Evolutionary conservation across 1,140 invertebrate species (phyloP).

Genomic region (Papilio xuthus): DNA sequence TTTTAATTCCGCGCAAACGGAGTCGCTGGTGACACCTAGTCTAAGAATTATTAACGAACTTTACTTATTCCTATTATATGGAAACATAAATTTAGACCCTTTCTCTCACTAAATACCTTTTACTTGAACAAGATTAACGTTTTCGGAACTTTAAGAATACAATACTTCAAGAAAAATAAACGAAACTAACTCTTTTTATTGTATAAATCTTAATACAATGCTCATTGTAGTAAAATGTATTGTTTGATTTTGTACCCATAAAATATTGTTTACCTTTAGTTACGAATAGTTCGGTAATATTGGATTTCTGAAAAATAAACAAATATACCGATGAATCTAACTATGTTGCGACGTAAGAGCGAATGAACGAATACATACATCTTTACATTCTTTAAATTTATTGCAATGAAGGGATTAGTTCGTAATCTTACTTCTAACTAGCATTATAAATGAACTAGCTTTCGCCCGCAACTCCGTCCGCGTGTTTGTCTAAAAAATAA

Average conservation of each 20-base stretch:
- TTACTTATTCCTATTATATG: neutral
- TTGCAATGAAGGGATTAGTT: neutral
- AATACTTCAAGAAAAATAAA: conserved; percentile 5
- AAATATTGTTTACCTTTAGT: conserved; percentile 25
- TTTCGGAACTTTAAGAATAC: neutral
- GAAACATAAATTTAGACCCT: neutral
- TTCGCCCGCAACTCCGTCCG: no score
- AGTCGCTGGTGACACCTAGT: no score
- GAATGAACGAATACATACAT: no score
- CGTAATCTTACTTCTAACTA: neutral
- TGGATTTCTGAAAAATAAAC: conserved; percentile 23
- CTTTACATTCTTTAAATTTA: no score
- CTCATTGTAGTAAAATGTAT: conserved; percentile 23
- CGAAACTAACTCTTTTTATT: neutral
- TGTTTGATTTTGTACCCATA: conserved; percentile 15
- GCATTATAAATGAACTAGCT: no score
- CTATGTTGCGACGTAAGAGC: neutral
- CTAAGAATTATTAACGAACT: no score
- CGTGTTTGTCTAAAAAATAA: no score
- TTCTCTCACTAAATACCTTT: neutral
- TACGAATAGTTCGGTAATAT: conserved; percentile 15
- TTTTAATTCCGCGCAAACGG: no score
- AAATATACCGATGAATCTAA: neutral
- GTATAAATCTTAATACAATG: conserved; percentile 2
- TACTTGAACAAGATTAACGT: neutral